phyloP scores from a whole-genome alignment of 2,888 invertebrate species.

The Asteroscopus sphinx region DNA sequence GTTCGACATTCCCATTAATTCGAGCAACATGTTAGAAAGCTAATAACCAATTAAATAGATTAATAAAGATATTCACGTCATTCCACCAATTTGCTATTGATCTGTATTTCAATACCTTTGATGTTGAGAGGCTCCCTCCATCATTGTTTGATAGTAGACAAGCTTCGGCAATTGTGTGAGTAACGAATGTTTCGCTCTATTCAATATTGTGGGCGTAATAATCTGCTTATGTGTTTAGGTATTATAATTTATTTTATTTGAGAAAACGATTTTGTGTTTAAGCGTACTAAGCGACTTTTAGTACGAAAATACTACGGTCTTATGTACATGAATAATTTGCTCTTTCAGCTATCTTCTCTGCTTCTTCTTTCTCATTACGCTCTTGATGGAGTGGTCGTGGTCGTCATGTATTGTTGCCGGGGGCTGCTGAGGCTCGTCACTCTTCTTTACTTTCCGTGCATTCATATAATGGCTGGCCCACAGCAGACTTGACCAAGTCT shows the following conservation, averaged over 20 bases:
- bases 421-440: too few species aligned
- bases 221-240: constrained; percentile 62
- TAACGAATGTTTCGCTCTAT: constrained; percentile 58
- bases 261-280: constrained; percentile 8
- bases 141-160: constrained; percentile 81
- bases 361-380: too few species aligned
- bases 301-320: too few species aligned
- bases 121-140: constrained; percentile 76
- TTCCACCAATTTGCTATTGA: constrained; percentile 83
- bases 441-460: too few species aligned
- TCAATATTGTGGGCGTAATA: constrained; percentile 65
- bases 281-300: not conserved
- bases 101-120: constrained; percentile 77
- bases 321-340: too few species aligned
- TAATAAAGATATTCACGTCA: constrained; percentile 85
- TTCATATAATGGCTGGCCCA: too few species aligned
- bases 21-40: constrained; percentile 74
- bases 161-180: constrained; percentile 67
- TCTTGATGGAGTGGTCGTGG: too few species aligned
- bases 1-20: constrained; percentile 80
- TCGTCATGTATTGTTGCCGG: too few species aligned
- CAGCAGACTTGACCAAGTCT: too few species aligned
- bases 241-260: constrained; percentile 18
- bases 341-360: too few species aligned
- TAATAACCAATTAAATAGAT: constrained; percentile 89